A percentile compares a stretch with the other conserved stretches of the same genome.
These are phyloP conservation scores for Avahi laniger DNA, from an alignment of 2,797 vertebrate species.

Conservation along the genomic window DNA sequence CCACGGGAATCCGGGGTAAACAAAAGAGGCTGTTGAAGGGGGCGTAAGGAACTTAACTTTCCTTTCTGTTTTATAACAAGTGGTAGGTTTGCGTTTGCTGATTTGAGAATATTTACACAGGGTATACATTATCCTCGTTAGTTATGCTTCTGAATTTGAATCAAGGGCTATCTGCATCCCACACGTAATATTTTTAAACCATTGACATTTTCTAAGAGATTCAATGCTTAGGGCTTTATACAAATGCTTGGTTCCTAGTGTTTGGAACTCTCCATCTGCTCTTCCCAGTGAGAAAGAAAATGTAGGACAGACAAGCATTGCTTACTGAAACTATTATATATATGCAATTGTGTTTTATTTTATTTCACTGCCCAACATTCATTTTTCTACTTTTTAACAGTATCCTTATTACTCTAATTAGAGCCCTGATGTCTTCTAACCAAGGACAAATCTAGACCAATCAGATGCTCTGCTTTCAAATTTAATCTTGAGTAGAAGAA, in stretches of 20 bases:
- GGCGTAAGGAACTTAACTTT: neutral
- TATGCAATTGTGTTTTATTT: neutral
- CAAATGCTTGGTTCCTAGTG: neutral
- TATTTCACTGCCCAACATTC: neutral
- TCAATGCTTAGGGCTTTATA: neutral
- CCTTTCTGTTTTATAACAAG: neutral
- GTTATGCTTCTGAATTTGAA: neutral
- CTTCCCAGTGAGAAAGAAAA: conserved; percentile 2
- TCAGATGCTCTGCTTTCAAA: neutral
- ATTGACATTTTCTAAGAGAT: neutral
- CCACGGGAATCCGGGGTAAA: neutral
- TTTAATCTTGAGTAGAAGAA: neutral
- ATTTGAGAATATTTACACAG: neutral
- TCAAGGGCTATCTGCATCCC: neutral
- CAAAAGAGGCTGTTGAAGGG: neutral
- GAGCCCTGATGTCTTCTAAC: neutral
- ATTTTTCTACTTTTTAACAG: neutral
- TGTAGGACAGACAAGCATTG: neutral
- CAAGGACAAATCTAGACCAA: neutral
- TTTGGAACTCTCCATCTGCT: neutral
- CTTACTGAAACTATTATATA: neutral
- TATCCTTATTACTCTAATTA: neutral
- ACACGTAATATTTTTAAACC: neutral
- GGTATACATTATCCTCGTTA: neutral
- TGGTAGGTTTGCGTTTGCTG: neutral